Base-by-base conservation (phyloP, 2,113 vertebrate genomes). In the Octodon degus region DNA sequence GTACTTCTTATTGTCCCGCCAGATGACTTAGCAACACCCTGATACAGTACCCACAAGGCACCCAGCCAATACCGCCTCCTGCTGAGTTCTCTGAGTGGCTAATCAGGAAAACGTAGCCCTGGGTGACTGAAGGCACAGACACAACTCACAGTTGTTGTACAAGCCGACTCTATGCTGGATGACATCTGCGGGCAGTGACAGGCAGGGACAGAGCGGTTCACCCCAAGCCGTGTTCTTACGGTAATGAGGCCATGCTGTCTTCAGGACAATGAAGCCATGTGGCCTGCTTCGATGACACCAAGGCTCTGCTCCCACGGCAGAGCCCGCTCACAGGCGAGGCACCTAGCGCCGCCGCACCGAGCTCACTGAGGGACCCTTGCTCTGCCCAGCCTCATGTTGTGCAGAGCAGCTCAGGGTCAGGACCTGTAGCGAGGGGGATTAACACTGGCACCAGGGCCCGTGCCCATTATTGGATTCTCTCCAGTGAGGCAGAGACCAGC, bases 401-500 rank as follows among this genome's bases (percentile, higher is more conserved):
- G 67, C 2, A 19, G 62, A 20, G 0, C 22, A 1, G 55, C 16
- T 82, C 77, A 34, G 0, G 7, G 0, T 40, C 12, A 50, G 16
- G 3, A 5, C 86, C 83, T 6, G 1, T 16, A 34, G 19, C n/a
- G 9, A n/a, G n/a, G 22, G 53, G 80, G 63, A 43, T 67, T 32
- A 72, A n/a, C 25, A 25, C 11, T 3, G 67, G 88, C 30, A 0
- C 81, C 85, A n/a, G 47, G 27, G 25, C 27, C 93, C 30, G 85
- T 3, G 53, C 65, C 86, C 77, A 25, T 80, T 79, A 95, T 88
- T 86, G 89, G 40, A 82, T 97, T 92, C 86, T 88, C 63, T 91
- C 79, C 50, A 76, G 68, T 34, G 19, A 95, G 79, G 90, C 94
- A 89, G 96, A 97, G 93, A 80, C 86, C 89, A 88, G 82, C 86